These are phyloP conservation scores for Xiphophorus maculatus DNA, from an alignment of 2,113 vertebrate genomes.

Conservation along the genomic window DNA sequence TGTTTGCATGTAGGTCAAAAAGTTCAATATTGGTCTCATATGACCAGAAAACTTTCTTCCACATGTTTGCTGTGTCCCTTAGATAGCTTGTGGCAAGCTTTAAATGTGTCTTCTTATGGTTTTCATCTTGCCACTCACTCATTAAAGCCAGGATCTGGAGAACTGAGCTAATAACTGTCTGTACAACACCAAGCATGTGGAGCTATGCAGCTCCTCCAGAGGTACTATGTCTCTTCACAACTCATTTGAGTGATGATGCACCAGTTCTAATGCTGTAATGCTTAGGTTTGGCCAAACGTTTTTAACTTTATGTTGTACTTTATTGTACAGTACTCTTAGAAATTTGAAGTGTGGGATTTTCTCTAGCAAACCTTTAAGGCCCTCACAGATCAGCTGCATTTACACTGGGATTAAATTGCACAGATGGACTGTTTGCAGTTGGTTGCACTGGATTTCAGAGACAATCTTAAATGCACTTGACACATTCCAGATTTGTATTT, in stretches of 20 bases:
- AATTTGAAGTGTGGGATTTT: neutral
- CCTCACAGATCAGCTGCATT: neutral
- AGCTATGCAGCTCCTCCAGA: too few relatives aligned
- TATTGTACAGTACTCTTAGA: neutral
- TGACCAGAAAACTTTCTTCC: too few relatives aligned
- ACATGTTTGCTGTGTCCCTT: neutral
- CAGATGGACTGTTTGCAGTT: neutral
- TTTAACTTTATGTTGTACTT: neutral
- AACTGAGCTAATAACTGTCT: neutral
- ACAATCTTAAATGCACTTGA: neutral
- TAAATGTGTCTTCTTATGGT: neutral
- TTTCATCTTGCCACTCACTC: neutral
- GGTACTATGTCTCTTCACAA: too few relatives aligned
- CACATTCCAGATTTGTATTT: neutral
- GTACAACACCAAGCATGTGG: too few relatives aligned
- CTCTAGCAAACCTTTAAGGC: neutral
- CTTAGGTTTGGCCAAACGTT: neutral
- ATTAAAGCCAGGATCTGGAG: neutral
- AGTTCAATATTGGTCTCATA: too few relatives aligned
- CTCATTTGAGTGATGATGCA: too few relatives aligned
- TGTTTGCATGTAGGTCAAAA: too few relatives aligned
- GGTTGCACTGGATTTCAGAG: neutral
- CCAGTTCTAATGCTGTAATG: neutral
- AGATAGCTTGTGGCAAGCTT: neutral
- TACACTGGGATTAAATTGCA: neutral